These are phyloP conservation scores for Pardalotus punctatus DNA, from an alignment of 2,113 vertebrate species.

Conservation along the genomic window DNA sequence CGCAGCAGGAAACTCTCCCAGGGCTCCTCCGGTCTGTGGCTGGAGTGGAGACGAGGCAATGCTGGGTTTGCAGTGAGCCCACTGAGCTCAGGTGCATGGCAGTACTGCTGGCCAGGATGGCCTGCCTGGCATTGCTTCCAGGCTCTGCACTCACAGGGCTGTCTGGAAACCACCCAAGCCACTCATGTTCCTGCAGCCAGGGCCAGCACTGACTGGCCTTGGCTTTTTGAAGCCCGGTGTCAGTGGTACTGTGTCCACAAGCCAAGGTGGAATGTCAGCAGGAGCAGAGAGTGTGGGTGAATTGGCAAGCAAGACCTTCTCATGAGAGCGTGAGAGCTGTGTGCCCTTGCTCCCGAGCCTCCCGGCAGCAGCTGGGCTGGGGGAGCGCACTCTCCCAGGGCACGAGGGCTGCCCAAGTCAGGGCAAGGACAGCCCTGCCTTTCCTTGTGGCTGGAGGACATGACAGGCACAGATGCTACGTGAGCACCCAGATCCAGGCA, in stretches of 20 bases:
- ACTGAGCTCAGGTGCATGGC: background rate
- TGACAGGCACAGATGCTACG: background rate
- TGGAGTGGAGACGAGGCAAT: background rate
- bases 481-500: too few species aligned
- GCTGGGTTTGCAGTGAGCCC: background rate
- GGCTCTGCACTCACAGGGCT: background rate
- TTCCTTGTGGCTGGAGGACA: accelerated
- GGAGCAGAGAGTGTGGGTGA: background rate
- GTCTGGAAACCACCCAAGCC: background rate
- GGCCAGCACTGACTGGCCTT: background rate
- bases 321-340: background rate
- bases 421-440: background rate
- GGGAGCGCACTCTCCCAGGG: background rate
- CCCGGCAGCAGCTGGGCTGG: background rate
- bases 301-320: background rate
- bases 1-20: background rate
- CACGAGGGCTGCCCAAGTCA: accelerated
- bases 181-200: background rate
- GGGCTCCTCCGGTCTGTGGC: background rate
- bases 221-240: background rate
- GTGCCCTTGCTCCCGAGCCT: background rate
- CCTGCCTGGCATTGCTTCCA: background rate
- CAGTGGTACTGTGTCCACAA: background rate
- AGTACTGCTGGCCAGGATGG: background rate
- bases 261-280: background rate